Conservation (phyloP, 2,113 vertebrate genomes). For the Alethe castanea region DNA sequence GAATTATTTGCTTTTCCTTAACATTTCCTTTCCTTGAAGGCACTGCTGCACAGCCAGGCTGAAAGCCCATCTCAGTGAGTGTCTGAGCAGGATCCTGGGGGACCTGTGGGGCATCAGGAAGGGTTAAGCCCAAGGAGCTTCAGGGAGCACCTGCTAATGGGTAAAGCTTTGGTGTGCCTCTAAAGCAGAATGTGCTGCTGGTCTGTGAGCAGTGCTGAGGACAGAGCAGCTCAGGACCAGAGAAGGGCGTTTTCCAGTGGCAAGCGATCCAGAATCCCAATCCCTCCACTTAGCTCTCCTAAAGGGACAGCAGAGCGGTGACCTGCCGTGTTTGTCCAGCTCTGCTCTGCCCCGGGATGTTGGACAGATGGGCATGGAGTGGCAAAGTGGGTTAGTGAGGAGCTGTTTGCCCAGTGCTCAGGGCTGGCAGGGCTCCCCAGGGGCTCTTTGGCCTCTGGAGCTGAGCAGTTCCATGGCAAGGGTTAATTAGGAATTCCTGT, state of each 20-base stretch:
- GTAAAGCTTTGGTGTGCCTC: neutral
- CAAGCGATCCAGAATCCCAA: neutral
- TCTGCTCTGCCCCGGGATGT: neutral
- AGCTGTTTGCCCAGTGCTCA: neutral
- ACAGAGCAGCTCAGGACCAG: neutral
- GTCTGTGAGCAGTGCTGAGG: neutral
- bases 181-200: neutral
- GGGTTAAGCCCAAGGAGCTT: neutral
- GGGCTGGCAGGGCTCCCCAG: neutral
- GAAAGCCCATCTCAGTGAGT: neutral
- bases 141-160: fast-evolving
- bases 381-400: neutral
- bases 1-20: neutral
- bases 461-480: neutral
- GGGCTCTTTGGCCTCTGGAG: neutral
- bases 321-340: neutral
- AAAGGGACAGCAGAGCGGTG: neutral
- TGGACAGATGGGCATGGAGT: neutral
- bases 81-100: neutral
- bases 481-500: neutral
- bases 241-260: neutral
- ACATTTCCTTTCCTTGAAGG: neutral
- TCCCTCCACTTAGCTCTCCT: neutral
- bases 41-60: neutral
- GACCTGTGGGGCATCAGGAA: neutral